Conservation (phyloP, 2,888 invertebrate species). For the Scrobipalpa atriplicella region DNA sequence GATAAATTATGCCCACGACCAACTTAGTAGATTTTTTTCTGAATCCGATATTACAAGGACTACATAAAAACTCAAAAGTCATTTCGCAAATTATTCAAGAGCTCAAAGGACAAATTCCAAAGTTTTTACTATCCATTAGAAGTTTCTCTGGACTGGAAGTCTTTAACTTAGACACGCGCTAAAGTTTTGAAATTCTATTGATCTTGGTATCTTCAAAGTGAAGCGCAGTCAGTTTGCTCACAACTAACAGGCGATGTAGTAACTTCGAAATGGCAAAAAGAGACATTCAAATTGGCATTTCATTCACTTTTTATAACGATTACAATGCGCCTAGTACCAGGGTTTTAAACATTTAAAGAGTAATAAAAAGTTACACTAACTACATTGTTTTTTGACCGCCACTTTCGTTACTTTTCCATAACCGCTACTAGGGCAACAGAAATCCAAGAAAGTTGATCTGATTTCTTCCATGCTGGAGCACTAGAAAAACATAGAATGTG, state of each 20-base stretch:
- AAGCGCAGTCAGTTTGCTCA: background rate
- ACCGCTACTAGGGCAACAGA: background rate
- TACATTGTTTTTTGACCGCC: too few species aligned
- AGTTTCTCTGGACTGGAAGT: constrained; percentile 1
- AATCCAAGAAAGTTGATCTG: background rate
- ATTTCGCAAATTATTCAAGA: background rate
- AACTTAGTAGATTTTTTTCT: background rate
- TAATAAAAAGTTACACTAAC: too few species aligned
- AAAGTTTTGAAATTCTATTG: constrained; percentile 8
- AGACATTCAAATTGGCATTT: background rate
- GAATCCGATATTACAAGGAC: background rate
- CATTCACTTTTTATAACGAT: background rate
- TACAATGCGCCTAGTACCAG: background rate
- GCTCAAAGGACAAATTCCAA: background rate
- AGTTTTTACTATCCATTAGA: background rate
- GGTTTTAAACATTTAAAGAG: background rate
- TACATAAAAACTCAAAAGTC: constrained; percentile 8
- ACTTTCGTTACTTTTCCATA: background rate
- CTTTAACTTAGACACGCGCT: constrained; percentile 6
- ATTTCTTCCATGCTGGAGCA: too few species aligned
- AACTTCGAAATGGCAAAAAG: background rate
- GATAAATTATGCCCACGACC: background rate
- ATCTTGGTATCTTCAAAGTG: background rate
- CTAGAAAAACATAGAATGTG: too few species aligned
- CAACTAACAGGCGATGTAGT: background rate